These are phyloP conservation scores for Megamerina dolium DNA, from an alignment of 2,888 invertebrate species.

Conservation along the genomic window DNA sequence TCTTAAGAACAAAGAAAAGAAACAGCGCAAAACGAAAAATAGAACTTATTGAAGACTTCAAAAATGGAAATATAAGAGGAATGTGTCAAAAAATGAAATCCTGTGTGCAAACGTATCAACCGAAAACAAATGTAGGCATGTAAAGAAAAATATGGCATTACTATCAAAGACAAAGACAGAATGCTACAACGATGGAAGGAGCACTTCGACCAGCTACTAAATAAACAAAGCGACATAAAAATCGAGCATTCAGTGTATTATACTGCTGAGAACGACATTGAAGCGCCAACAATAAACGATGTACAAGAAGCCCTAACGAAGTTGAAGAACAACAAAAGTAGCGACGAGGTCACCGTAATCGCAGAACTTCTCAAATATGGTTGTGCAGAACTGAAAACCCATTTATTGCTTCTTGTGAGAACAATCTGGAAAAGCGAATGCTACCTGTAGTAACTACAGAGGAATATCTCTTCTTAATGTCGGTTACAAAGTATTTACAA, in stretches of 20 bases:
- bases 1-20: constrained; percentile 3
- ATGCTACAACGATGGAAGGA: neutral
- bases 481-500: constrained; percentile 9
- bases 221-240: neutral
- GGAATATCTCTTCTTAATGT: constrained; percentile 7
- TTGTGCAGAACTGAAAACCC: neutral
- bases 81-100: neutral
- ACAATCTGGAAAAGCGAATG: constrained; percentile 2
- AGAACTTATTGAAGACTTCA: neutral
- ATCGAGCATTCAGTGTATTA: neutral
- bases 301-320: neutral
- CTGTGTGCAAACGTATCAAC: neutral
- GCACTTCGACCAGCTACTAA: constrained; percentile 3
- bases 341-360: neutral
- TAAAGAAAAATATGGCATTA: neutral
- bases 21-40: neutral
- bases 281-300: neutral
- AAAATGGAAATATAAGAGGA: neutral
- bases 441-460: constrained; percentile 1
- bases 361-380: constrained; percentile 6
- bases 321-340: constrained; percentile 4
- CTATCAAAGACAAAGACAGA: constrained; percentile 1
- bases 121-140: neutral
- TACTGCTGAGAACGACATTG: neutral
- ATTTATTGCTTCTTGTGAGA: neutral